Evolutionary conservation across 1,140 invertebrate genomes (phyloP), one percentile per base, ranked within the genome.

Genomic region (Saxidomus purpurata): DNA sequence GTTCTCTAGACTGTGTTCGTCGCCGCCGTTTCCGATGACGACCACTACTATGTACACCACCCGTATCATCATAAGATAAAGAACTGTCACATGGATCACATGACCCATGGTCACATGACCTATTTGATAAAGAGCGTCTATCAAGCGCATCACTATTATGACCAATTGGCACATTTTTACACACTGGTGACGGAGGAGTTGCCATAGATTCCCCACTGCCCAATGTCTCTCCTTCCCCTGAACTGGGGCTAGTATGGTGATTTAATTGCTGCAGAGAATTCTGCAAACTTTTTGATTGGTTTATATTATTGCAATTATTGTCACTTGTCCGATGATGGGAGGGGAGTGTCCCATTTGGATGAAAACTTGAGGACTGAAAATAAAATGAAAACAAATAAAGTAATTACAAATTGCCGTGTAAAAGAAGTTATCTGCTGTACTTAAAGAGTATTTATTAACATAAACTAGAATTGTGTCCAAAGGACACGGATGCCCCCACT

Each of bases 11-110:
- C 63, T 91, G 87, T 13, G 74, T 85, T 38, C 93, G 88, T 59
- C 93, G 87, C 36, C 94, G 76, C n/a, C 92, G 84, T 87, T 94
- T 94, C 77, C 94, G 94, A 86, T 94, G 93, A 40, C 91, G 90
- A 47, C 81, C 71, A 90, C 81, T 89, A 89, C 36, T 82, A 87
- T 91, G 71, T 84, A 83, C 80, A 89, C 88, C 92, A 90, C 90
- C 88, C 79, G 87, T 89, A 85, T 90, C 90, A 83, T 90, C 88
- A 63, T 83, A 90, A 43, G 90, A 86, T 76, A 88, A 59, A 43
- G 90, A 91, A 91, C 90, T 91, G 84, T 92, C 92, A 88, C 88
- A 90, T 25, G 91, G 85, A 79, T 91, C 90, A 90, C 89, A 90
- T 90, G 86, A 88, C 40, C 89, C 52, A 89, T 86, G 88, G 67